A percentile compares a stretch with the other conserved stretches of the same genome.
Conservation (phyloP, 2,797 vertebrate genomes). For the Lepus townsendii region DNA sequence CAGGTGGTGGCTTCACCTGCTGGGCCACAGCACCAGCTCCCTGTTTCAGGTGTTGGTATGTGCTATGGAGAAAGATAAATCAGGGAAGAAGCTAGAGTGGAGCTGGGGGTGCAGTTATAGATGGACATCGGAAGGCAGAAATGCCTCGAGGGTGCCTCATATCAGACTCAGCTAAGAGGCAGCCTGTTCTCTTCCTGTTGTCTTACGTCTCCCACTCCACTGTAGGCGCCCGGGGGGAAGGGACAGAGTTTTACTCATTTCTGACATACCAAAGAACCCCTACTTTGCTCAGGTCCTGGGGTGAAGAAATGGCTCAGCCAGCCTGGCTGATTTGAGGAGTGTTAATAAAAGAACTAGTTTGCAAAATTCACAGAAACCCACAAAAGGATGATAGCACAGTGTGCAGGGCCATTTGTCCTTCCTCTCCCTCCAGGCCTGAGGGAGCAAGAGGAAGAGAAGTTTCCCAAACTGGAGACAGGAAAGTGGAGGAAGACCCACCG, state of each 20-base stretch:
- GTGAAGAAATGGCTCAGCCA: not conserved
- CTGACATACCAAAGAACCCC: not conserved
- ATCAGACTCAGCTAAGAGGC: not conserved
- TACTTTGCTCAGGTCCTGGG: not conserved
- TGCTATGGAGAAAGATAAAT: not conserved
- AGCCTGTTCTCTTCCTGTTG: not conserved
- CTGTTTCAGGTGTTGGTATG: not conserved
- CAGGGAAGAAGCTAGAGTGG: not conserved
- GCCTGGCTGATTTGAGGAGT: not conserved
- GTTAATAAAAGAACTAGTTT: not conserved
- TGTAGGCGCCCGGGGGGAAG: not conserved
- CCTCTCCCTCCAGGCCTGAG: fast-evolving
- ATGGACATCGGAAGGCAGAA: not conserved
- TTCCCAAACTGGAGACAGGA: not conserved
- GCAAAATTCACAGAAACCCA: not conserved
- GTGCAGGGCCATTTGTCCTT: no score
- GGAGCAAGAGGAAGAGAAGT: not conserved
- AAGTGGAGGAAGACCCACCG: not conserved
- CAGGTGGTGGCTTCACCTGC: no score
- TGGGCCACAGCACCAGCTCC: no score
- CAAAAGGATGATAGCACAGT: no score
- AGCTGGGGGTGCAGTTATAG: not conserved
- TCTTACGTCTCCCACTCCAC: not conserved
- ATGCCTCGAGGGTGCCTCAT: fast-evolving
- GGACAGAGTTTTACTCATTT: no score